Percentiles rank a stretch among this genome's conserved stretches.
These are phyloP conservation scores for Caenorhabditis afra DNA, from an alignment of 2,888 invertebrate genomes.

Conservation along the genomic window DNA sequence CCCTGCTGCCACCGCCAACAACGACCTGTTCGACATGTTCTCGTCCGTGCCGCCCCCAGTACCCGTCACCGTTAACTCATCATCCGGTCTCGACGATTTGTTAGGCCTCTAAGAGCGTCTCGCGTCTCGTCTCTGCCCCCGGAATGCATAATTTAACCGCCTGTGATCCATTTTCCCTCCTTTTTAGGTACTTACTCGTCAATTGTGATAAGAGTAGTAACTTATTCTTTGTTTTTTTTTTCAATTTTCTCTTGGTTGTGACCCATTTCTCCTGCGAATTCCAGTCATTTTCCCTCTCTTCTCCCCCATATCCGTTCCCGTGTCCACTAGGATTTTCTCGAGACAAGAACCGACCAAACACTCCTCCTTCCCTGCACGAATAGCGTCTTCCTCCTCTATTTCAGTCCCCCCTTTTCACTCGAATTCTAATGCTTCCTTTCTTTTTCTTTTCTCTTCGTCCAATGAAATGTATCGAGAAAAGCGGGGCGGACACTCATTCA, in stretches of 20 bases:
- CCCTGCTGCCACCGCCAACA: conserved; percentile 35
- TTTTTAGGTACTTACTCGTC: conserved; percentile 21
- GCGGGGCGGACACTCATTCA: conserved; percentile 16
- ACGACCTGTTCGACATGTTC: conserved; percentile 60
- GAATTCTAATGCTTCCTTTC: conserved; percentile 22
- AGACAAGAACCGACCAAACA: neutral
- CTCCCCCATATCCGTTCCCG: conserved; percentile 14
- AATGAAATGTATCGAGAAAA: conserved; percentile 49
- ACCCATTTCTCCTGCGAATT: conserved; percentile 8
- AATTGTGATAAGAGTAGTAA: conserved; percentile 37
- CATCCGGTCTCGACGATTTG: conserved; percentile 60
- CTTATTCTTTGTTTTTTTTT: conserved; percentile 25
- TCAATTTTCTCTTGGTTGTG: conserved; percentile 32
- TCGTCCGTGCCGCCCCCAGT: conserved; percentile 52
- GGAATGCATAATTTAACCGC: conserved; percentile 43
- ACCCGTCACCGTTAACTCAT: conserved; percentile 44
- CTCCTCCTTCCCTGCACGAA: neutral
- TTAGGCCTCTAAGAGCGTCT: conserved; percentile 52
- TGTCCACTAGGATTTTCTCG: conserved; percentile 27
- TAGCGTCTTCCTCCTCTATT: conserved; percentile 6
- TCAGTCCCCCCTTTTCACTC: conserved; percentile 24
- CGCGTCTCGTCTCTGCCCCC: conserved; percentile 1
- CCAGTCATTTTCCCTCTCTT: conserved; percentile 19
- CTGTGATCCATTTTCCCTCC: conserved; percentile 17
- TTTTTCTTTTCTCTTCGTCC: conserved; percentile 1